phyloP scores from a whole-genome alignment of 2,797 vertebrate genomes.

The Pteronotus mesoamericanus region DNA sequence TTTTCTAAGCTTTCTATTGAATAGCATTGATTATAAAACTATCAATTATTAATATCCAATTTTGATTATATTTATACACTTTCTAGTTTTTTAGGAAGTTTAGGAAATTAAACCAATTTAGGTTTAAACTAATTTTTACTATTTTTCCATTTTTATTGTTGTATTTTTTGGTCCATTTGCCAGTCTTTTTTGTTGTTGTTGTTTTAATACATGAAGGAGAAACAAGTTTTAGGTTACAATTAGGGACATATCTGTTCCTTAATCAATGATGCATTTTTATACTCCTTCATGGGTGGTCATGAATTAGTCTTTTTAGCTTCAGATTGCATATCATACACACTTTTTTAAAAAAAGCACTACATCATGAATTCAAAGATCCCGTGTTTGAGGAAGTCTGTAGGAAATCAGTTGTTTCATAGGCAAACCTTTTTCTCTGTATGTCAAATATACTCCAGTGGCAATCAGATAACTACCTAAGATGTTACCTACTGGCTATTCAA shows the following conservation, averaged over 20 bases:
- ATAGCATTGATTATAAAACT: not conserved
- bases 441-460: not conserved
- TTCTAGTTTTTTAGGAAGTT: not conserved
- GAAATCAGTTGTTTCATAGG: not conserved
- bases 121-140: not conserved
- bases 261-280: not conserved
- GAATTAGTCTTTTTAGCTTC: not conserved
- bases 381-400: not conserved
- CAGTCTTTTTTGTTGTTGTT: too few relatives aligned
- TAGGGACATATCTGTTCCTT: not conserved
- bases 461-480: not conserved
- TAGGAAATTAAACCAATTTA: too few relatives aligned
- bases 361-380: not conserved
- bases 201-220: not conserved
- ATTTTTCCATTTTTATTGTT: not conserved
- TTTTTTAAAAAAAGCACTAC: not conserved
- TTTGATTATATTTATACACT: not conserved
- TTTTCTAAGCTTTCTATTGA: not conserved
- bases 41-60: not conserved
- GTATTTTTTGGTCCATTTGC: not conserved
- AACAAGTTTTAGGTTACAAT: not conserved
- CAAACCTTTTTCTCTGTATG: not conserved
- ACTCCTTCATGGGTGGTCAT: not conserved
- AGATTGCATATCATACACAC: not conserved
- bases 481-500: not conserved